A percentile compares a stretch with the other conserved stretches of the same genome.
Evolutionary conservation across 2,888 invertebrate species (phyloP).

Genomic region (Rhaphigaster nebulosa): DNA sequence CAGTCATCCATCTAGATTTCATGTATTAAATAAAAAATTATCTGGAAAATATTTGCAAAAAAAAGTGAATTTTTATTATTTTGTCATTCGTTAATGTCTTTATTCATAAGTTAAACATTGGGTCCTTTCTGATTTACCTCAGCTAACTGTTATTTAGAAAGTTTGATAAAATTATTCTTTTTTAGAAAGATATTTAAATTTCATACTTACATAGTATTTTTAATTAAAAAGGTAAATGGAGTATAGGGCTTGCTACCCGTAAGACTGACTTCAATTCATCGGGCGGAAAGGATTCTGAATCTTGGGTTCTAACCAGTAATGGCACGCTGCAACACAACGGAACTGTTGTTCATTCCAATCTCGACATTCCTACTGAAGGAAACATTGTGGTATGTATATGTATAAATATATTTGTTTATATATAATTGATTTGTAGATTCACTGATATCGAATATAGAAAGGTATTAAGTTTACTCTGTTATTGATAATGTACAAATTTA

Average conservation of each 20-base stretch:
- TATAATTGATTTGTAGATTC: background rate
- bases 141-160: background rate
- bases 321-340: conserved; percentile 88
- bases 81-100: no score
- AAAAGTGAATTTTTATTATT: no score
- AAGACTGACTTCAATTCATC: conserved; percentile 88
- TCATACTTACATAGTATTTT: background rate
- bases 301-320: conserved; percentile 94
- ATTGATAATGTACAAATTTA: no score
- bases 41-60: no score
- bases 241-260: conserved; percentile 91
- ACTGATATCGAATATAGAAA: background rate
- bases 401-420: background rate
- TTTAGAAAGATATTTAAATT: background rate
- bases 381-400: conserved; percentile 81
- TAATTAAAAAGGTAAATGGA: conserved; percentile 80
- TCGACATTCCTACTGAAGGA: conserved; percentile 80
- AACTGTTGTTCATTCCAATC: conserved; percentile 76
- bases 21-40: no score
- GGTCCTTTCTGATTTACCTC: background rate
- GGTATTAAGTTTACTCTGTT: background rate
- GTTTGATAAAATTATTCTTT: background rate
- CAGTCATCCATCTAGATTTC: no score
- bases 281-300: conserved; percentile 89
- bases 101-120: no score